Evolutionary conservation across 2,888 invertebrate species (phyloP).

Genomic region (Chloromyia formosa): DNA sequence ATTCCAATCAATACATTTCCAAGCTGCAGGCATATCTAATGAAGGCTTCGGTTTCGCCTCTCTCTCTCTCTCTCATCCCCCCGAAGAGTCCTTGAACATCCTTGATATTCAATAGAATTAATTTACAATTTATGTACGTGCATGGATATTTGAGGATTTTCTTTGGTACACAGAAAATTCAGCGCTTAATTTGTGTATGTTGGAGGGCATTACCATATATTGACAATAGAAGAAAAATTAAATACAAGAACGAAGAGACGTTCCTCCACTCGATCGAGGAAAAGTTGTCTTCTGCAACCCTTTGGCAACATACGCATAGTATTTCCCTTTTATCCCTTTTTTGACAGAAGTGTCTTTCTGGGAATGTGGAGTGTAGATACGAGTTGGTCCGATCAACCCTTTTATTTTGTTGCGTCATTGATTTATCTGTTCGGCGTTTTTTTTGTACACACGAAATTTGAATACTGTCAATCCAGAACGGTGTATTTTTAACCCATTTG

Average conservation of each 20-base stretch:
- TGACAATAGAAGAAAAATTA: too few relatives aligned
- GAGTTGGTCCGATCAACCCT: slow-evolving; percentile 28
- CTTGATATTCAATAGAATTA: slow-evolving; percentile 47
- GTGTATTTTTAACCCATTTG: not conserved
- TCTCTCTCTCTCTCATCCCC: not conserved
- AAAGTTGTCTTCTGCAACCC: too few relatives aligned
- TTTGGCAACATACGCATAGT: too few relatives aligned
- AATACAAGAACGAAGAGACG: not conserved
- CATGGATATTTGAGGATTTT: not conserved
- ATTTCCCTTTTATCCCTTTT: not conserved
- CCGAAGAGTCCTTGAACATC: not conserved
- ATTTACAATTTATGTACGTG: slow-evolving; percentile 49
- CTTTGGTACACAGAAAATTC: not conserved
- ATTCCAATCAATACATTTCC: slow-evolving; percentile 37
- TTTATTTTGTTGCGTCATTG: slow-evolving; percentile 43
- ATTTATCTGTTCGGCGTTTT: slow-evolving; percentile 48
- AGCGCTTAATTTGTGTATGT: not conserved
- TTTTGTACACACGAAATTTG: slow-evolving; percentile 46
- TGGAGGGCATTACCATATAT: not conserved
- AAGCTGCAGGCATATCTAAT: too few relatives aligned
- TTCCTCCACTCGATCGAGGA: too few relatives aligned
- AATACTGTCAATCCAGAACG: slow-evolving; percentile 37
- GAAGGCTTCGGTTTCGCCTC: not conserved
- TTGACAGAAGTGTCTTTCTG: not conserved
- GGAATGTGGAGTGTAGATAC: too few relatives aligned